phyloP scores from a whole-genome alignment of 2,113 vertebrate genomes.

The Otocyon megalotis region DNA sequence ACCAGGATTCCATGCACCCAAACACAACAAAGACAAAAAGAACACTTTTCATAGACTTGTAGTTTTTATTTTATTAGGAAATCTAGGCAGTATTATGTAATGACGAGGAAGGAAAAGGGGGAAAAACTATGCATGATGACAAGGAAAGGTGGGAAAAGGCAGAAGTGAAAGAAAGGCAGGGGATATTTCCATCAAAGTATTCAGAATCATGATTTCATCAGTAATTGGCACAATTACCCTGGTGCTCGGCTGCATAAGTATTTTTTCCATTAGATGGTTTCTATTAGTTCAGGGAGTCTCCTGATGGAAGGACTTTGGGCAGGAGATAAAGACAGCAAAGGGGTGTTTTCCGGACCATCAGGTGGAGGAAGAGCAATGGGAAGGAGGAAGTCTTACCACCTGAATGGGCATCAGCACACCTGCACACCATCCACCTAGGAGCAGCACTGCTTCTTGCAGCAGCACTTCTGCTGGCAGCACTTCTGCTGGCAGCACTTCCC shows the following conservation, averaged over 20 bases:
- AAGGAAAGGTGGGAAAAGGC: no score
- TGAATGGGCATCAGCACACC: fast-evolving
- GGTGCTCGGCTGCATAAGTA: no score
- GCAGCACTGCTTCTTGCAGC: slow-evolving; percentile 42
- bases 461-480: background rate
- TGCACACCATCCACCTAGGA: fast-evolving
- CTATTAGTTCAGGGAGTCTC: background rate
- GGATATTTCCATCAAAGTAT: fast-evolving
- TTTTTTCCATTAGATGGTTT: background rate
- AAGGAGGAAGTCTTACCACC: background rate
- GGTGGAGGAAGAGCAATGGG: fast-evolving
- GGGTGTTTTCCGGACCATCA: background rate
- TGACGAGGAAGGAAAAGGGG: background rate
- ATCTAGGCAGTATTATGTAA: background rate
- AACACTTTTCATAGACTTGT: background rate
- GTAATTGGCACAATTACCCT: fast-evolving
- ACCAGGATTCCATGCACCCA: background rate
- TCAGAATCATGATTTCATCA: no score
- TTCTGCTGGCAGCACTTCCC: slow-evolving; percentile 30
- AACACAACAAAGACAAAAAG: background rate
- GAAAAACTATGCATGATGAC: background rate
- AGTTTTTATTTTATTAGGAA: slow-evolving; percentile 56
- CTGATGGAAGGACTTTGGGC: background rate
- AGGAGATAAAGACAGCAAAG: background rate
- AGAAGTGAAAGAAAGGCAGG: no score